Conservation (phyloP, 2,888 invertebrate genomes). For the Trisateles emortualis region DNA sequence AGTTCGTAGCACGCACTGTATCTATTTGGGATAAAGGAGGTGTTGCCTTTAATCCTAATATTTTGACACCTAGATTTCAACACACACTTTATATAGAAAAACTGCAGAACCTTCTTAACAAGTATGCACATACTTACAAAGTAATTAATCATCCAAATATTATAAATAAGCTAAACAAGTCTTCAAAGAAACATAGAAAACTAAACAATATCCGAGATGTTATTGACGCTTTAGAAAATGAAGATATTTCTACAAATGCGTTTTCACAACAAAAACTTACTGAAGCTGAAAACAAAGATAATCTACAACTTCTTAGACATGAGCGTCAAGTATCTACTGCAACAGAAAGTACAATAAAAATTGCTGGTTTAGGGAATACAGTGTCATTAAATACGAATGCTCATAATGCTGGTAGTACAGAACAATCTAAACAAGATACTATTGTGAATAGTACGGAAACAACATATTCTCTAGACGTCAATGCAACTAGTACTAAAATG, state of each 20-base stretch:
- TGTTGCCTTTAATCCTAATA: slow-evolving; percentile 70
- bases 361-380: slow-evolving; percentile 10
- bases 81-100: slow-evolving; percentile 65
- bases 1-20: slow-evolving; percentile 69
- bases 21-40: slow-evolving; percentile 81
- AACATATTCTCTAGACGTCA: slow-evolving; percentile 9
- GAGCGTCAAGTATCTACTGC: slow-evolving; percentile 24
- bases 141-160: slow-evolving; percentile 26
- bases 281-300: slow-evolving; percentile 62
- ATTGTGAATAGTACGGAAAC: slow-evolving; percentile 20
- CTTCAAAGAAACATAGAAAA: slow-evolving; percentile 49
- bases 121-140: slow-evolving; percentile 44
- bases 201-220: slow-evolving; percentile 78
- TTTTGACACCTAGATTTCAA: slow-evolving; percentile 65
- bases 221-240: slow-evolving; percentile 68
- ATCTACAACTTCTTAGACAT: slow-evolving; percentile 14
- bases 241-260: slow-evolving; percentile 41
- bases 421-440: neutral
- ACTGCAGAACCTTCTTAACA: slow-evolving; percentile 59
- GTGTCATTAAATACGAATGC: neutral
- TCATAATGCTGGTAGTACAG: slow-evolving; percentile 4
- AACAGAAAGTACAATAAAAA: slow-evolving; percentile 4
- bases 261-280: slow-evolving; percentile 55
- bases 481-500: slow-evolving; percentile 35
- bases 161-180: slow-evolving; percentile 15